A percentile compares a stretch with the other conserved stretches of the same genome.
Conservation (phyloP, 2,888 invertebrate species). For the Cosmorhoe ocellata region DNA sequence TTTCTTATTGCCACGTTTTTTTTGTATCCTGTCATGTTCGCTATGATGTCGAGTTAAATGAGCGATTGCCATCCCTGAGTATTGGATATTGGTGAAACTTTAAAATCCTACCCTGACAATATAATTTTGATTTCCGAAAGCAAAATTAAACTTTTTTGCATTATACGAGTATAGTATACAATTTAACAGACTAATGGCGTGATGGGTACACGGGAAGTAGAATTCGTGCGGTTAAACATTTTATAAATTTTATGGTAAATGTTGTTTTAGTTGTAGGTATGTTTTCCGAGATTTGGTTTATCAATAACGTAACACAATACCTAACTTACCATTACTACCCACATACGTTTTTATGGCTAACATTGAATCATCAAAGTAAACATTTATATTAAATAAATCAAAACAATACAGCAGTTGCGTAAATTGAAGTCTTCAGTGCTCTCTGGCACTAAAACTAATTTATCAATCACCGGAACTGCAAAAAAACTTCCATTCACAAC, state of each 20-base stretch:
- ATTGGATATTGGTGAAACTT: too few species aligned
- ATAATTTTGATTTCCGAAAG: too few species aligned
- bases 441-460: constrained; percentile 56
- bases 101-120: not conserved
- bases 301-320: too few species aligned
- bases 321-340: too few species aligned
- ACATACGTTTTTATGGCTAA: too few species aligned
- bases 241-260: constrained; percentile 47
- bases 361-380: not conserved
- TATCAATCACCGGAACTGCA: constrained; percentile 73
- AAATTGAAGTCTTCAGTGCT: constrained; percentile 2
- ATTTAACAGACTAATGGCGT: constrained; percentile 63
- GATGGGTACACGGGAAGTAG: constrained; percentile 54
- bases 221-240: constrained; percentile 45
- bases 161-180: constrained; percentile 66
- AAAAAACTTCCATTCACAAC: constrained; percentile 58
- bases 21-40: too few species aligned
- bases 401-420: constrained; percentile 5
- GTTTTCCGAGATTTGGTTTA: not conserved
- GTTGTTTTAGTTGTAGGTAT: not conserved
- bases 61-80: too few species aligned
- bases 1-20: too few species aligned
- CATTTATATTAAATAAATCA: constrained; percentile 16
- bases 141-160: constrained; percentile 60
- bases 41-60: too few species aligned